phyloP scores from a whole-genome alignment of 2,888 invertebrate genomes.

The Lepidocyrtoides sp. region DNA sequence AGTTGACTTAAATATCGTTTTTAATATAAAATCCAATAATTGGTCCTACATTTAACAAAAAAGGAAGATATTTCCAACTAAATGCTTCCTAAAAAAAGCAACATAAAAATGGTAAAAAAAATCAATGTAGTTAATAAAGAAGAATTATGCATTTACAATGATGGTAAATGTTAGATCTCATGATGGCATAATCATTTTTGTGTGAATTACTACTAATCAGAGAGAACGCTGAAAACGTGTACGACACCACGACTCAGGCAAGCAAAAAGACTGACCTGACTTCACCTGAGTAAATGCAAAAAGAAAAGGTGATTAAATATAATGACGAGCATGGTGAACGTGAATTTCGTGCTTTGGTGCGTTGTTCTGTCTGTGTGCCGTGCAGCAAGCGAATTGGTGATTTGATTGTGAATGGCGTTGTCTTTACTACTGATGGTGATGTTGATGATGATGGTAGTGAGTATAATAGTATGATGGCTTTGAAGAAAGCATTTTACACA shows the following conservation, averaged over 20 bases:
- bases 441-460: slow-evolving; percentile 13
- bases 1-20: too few relatives aligned
- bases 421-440: background rate
- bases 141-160: too few relatives aligned
- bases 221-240: slow-evolving; percentile 62
- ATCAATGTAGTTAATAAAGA: too few relatives aligned
- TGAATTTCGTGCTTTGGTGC: slow-evolving; percentile 11
- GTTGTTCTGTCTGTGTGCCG: slow-evolving; percentile 16
- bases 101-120: too few relatives aligned
- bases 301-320: slow-evolving; percentile 69
- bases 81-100: too few relatives aligned
- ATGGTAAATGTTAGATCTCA: background rate
- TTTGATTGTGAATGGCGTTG: slow-evolving; percentile 40
- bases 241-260: slow-evolving; percentile 33
- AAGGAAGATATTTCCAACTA: too few relatives aligned
- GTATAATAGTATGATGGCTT: slow-evolving; percentile 20
- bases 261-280: slow-evolving; percentile 57
- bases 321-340: slow-evolving; percentile 65
- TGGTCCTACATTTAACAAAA: too few relatives aligned
- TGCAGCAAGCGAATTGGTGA: slow-evolving; percentile 40
- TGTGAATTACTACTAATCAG: slow-evolving; percentile 22
- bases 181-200: slow-evolving; percentile 24
- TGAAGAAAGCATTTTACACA: slow-evolving; percentile 47
- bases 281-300: slow-evolving; percentile 59
- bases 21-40: too few relatives aligned